phyloP scores from a whole-genome alignment of 2,888 invertebrate genomes.

The Polia nebulosa region DNA sequence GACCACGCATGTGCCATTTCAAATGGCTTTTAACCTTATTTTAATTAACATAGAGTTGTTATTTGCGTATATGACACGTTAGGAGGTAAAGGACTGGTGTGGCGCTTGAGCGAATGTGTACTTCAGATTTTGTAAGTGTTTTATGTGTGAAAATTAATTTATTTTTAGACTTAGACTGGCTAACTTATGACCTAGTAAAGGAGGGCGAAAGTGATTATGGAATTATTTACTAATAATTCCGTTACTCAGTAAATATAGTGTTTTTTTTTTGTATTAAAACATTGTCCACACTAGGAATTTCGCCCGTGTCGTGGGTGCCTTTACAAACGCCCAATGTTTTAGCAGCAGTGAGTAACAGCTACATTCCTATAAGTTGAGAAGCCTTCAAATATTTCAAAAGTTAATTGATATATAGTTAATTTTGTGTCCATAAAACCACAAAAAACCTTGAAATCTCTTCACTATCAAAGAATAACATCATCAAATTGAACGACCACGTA shows the following conservation, averaged over 20 bases:
- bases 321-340: no score
- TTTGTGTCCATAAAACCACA: not conserved
- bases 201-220: constrained; percentile 33
- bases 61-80: constrained; percentile 42
- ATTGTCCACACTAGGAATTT: no score
- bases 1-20: constrained; percentile 52
- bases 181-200: constrained; percentile 28
- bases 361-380: no score
- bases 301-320: no score
- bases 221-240: constrained; percentile 16
- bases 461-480: not conserved
- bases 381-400: no score
- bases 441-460: not conserved
- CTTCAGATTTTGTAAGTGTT: constrained; percentile 46
- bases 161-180: constrained; percentile 20
- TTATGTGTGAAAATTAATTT: constrained; percentile 28
- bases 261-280: not conserved
- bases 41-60: constrained; percentile 38
- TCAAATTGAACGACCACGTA: constrained; percentile 1
- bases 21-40: constrained; percentile 55
- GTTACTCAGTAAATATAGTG: no score
- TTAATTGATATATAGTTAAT: no score
- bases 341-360: no score
- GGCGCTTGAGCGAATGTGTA: constrained; percentile 16
- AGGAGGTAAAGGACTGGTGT: constrained; percentile 28